Conservation (phyloP, 2,113 vertebrate genomes). For the Caretta caretta region DNA sequence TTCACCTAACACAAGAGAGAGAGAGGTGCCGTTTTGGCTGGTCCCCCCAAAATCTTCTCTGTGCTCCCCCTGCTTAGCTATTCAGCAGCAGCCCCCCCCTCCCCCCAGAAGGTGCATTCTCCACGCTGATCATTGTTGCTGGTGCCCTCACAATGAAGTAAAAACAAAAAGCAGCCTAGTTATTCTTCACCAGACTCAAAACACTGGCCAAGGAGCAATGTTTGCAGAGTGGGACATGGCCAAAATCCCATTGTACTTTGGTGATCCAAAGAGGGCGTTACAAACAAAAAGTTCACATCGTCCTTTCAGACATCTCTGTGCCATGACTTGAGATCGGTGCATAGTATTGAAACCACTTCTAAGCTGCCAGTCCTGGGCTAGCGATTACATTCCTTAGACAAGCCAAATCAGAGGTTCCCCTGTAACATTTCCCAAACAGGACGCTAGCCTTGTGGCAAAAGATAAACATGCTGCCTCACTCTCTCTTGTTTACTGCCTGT, state of each 20-base stretch:
- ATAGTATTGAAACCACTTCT: not conserved
- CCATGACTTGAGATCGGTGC: not conserved
- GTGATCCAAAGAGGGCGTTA: not conserved
- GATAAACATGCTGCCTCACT: not conserved
- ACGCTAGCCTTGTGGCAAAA: not conserved
- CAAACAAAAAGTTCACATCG: not conserved
- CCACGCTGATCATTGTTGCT: not conserved
- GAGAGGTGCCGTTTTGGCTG: not conserved
- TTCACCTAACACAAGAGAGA: not conserved
- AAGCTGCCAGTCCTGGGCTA: not conserved
- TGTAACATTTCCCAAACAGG: not conserved
- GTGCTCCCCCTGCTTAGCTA: not conserved
- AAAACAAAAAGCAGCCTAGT: not conserved
- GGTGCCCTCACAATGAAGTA: not conserved
- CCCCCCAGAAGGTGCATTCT: not conserved
- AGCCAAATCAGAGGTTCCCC: not conserved
- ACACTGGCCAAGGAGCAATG: not conserved
- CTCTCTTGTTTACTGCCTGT: not conserved
- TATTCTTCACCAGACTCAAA: not conserved
- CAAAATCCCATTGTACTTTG: not conserved
- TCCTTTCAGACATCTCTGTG: not conserved
- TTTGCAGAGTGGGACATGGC: accelerated
- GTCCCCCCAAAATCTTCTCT: not conserved
- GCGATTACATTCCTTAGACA: not conserved
- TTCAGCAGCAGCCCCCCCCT: not conserved